Conservation (phyloP, 2,888 invertebrate species). For the Plagodis dolabraria region DNA sequence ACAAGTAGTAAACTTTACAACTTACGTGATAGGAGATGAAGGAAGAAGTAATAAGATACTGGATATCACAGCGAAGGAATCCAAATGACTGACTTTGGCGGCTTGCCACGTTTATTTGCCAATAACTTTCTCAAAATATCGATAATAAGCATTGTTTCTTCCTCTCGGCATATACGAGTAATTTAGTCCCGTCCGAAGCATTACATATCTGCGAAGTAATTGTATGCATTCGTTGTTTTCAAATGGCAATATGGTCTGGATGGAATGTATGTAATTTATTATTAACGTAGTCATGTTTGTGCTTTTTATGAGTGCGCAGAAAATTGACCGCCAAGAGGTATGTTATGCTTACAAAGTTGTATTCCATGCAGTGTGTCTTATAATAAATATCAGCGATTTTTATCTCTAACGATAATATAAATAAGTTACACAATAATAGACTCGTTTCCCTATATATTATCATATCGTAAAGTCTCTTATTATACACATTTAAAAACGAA, state of each 20-base stretch:
- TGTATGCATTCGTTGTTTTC: slow-evolving; percentile 66
- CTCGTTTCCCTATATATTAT: background rate
- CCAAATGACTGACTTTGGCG: slow-evolving; percentile 14
- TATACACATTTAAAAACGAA: slow-evolving; percentile 7
- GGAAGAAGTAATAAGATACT: slow-evolving; percentile 23
- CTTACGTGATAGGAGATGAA: slow-evolving; percentile 12
- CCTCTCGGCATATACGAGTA: slow-evolving; percentile 38
- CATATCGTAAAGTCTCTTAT: background rate
- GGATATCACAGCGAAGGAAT: slow-evolving; percentile 22
- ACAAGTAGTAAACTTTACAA: slow-evolving; percentile 18
- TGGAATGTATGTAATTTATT: slow-evolving; percentile 70
- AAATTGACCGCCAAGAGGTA: slow-evolving; percentile 64
- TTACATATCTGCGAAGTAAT: slow-evolving; percentile 65
- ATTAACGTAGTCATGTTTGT: slow-evolving; percentile 67
- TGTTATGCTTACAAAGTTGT: slow-evolving; percentile 59
- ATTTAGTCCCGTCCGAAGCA: slow-evolving; percentile 44
- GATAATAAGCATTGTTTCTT: slow-evolving; percentile 56
- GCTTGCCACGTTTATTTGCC: slow-evolving; percentile 53
- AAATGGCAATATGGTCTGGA: slow-evolving; percentile 61
- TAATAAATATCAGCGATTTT: slow-evolving; percentile 40
- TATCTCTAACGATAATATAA: too few relatives aligned
- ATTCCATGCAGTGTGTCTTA: slow-evolving; percentile 38
- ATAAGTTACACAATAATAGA: too few relatives aligned
- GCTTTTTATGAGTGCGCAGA: slow-evolving; percentile 65
- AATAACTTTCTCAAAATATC: slow-evolving; percentile 59